Conservation (phyloP, 1,140 invertebrate genomes). For the Leptopilina clavipes region DNA sequence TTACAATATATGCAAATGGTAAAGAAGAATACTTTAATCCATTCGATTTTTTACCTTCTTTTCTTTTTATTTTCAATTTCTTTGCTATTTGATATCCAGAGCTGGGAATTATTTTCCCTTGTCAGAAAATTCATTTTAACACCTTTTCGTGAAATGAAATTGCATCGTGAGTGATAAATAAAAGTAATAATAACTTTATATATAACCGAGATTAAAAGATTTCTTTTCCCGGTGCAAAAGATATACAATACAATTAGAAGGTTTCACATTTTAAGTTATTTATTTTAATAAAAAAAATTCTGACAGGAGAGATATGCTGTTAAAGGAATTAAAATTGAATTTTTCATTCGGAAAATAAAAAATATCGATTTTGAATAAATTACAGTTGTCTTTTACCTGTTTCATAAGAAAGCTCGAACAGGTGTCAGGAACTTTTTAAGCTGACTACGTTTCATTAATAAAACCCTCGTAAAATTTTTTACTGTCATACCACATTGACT, state of each 20-base stretch:
- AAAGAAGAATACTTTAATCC: constrained; percentile 17
- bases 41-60: background rate
- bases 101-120: background rate
- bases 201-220: background rate
- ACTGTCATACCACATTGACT: too few relatives aligned
- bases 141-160: background rate
- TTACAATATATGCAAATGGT: background rate
- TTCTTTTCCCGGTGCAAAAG: background rate
- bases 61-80: background rate
- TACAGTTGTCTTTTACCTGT: background rate
- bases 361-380: constrained; percentile 14
- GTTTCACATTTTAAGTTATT: background rate
- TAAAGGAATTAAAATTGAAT: background rate
- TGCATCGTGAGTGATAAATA: constrained; percentile 1
- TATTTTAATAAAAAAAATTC: background rate
- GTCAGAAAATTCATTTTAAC: background rate
- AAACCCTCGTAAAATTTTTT: background rate
- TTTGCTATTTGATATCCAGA: background rate
- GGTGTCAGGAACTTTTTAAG: constrained; percentile 14
- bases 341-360: too few relatives aligned
- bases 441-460: background rate
- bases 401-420: background rate
- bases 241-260: too few relatives aligned
- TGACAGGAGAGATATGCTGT: background rate
- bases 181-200: constrained; percentile 21